Evolutionary conservation across 2,797 vertebrate species (phyloP), one percentile per base, ranked within the genome.

Genomic region (Peromyscus aztecus): DNA sequence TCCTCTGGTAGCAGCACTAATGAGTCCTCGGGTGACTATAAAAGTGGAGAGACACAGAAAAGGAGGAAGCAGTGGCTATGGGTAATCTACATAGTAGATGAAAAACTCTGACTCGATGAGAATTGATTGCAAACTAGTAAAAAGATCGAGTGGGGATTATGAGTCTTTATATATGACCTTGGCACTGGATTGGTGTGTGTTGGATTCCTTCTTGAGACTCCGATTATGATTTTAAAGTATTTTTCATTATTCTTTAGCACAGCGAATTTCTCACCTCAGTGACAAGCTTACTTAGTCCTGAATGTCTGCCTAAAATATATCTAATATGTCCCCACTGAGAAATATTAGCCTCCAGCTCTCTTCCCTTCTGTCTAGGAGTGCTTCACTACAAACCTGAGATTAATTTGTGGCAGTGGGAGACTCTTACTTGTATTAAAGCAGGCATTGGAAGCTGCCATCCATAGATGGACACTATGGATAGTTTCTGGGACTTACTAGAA

Each of bases 11-110:
- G 94, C 84, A 91, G 87, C 82, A 93, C 91, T 97, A 97, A 98
- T 98, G 97, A 97, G 96, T 97, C 96, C 97, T 98, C 84, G 81
- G 96, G 94, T 97, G 96, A 83, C 87, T 91, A 93, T 96, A 96
- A 98, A 97, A 97, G 89, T 63, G 71, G 84, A 94, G 93, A 94
- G 71, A 40, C 19, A 67, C 63, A 96, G 94, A 34, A 93, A 89
- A 96, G 17, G 73, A 43, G 78, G 46, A 90, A 76, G 61, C 73
- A 52, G 69, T 80, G 91, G 63, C 88, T 90, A 75, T 89, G 49
- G 76, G 46, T 97, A 95, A 98, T 97, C 97, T 97, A 71, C 94
- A 89, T 81, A 95, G 92, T 92, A 91, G 94, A 83, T 92, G 82
- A 97, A 97, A 96, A 94, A 24, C 86, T 82, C 46, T n/a, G 46